Evolutionary conservation across 2,113 vertebrate genomes (phyloP).

Genomic region (Odontophorus gujanensis): DNA sequence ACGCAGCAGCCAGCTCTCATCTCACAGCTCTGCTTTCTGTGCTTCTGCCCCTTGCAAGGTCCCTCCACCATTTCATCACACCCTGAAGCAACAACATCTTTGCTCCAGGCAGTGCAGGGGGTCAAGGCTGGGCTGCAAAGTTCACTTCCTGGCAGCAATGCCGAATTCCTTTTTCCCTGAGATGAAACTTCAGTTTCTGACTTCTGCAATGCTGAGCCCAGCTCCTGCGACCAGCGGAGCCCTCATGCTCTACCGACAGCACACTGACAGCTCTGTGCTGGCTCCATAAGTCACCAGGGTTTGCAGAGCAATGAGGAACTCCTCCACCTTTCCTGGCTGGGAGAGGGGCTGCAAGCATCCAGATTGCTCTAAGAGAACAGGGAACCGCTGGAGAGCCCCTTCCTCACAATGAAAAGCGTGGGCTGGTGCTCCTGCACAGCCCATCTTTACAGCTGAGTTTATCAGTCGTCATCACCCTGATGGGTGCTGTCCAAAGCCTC

Average conservation of each 20-base stretch:
- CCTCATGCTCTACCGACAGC: neutral
- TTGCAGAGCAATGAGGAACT: neutral
- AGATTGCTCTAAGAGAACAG: neutral
- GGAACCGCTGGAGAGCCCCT: neutral
- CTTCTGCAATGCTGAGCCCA: neutral
- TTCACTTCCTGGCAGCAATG: neutral
- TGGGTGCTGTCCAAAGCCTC: neutral
- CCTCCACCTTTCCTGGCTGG: neutral
- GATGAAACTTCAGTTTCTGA: slow-evolving; percentile 16
- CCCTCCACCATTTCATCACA: slow-evolving; percentile 48
- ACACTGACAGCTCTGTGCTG: neutral
- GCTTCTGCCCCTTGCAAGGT: neutral
- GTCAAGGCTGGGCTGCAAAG: neutral
- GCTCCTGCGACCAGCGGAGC: neutral
- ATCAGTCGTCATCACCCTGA: neutral
- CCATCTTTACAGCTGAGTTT: neutral
- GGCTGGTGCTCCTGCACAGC: neutral
- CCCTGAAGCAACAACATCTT: neutral
- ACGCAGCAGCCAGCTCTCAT: neutral
- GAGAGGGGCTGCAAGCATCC: neutral
- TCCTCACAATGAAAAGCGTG: rapidly evolving
- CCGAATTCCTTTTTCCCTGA: neutral
- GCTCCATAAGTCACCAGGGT: neutral
- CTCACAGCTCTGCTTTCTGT: neutral
- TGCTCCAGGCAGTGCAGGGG: neutral